A percentile compares a stretch with the other conserved stretches of the same genome.
Evolutionary conservation across 2,113 vertebrate species (phyloP).

Genomic region (Sciurus niger): DNA sequence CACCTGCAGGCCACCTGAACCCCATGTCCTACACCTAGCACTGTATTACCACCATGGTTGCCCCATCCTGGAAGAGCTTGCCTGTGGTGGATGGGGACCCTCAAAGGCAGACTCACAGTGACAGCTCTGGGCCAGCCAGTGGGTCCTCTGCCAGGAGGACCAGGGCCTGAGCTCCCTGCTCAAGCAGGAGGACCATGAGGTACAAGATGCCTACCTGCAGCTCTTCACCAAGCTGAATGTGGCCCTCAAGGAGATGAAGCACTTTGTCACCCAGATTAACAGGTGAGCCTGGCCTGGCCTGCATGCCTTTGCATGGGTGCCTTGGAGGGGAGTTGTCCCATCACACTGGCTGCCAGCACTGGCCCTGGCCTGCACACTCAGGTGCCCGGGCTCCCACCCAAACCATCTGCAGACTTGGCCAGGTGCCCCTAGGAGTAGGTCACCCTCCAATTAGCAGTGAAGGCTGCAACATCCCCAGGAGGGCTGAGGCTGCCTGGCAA

Average conservation of each 20-base stretch:
- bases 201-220: too few species aligned
- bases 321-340: too few species aligned
- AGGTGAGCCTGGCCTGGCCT: constrained; percentile 93
- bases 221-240: constrained; percentile 96
- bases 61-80: constrained; percentile 95
- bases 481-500: not conserved
- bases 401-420: too few species aligned
- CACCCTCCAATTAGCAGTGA: not conserved
- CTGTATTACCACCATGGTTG: constrained; percentile 97
- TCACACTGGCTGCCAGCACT: too few species aligned
- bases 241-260: constrained; percentile 97
- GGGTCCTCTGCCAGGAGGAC: constrained; percentile 87
- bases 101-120: constrained; percentile 70
- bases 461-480: rapidly evolving
- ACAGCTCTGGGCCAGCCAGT: constrained; percentile 84
- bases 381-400: too few species aligned
- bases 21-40: constrained; percentile 97
- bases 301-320: too few species aligned
- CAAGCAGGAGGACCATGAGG: constrained; percentile 97
- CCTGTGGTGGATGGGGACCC: constrained; percentile 87
- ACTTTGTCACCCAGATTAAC: constrained; percentile 98
- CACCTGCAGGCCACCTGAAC: constrained; percentile 93
- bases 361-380: too few species aligned
- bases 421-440: too few species aligned
- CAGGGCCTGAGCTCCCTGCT: constrained; percentile 96